These are phyloP conservation scores for Scaptomyza tumidula DNA, from an alignment of 2,888 invertebrate species.

Conservation along the genomic window DNA sequence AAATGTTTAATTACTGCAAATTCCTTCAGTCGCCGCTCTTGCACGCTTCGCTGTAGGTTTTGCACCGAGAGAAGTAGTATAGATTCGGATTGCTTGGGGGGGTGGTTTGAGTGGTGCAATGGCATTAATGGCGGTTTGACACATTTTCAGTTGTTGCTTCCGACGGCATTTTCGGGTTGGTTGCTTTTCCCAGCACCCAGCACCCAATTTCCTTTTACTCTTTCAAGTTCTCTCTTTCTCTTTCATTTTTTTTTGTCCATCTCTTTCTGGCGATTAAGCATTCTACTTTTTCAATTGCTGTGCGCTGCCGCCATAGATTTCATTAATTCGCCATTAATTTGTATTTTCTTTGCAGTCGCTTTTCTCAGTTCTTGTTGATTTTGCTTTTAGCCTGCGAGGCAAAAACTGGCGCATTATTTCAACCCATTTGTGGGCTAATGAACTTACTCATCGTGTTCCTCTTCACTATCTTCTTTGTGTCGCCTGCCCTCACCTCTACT, in stretches of 20 bases:
- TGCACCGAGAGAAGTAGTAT: no score
- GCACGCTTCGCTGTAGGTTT: conserved; percentile 62
- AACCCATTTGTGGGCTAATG: conserved; percentile 79
- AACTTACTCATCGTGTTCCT: conserved; percentile 47
- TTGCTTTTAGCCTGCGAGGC: conserved; percentile 58
- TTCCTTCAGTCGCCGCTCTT: conserved; percentile 67
- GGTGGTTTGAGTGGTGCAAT: conserved; percentile 27
- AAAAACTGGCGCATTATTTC: conserved; percentile 72
- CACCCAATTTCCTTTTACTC: conserved; percentile 20
- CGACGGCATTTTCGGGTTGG: conserved; percentile 69
- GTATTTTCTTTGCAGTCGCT: conserved; percentile 75
- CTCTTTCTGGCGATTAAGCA: conserved; percentile 32
- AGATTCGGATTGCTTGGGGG: no score
- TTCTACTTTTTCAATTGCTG: conserved; percentile 21
- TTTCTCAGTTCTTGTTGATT: conserved; percentile 50
- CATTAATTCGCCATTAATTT: conserved; percentile 80
- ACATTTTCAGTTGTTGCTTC: conserved; percentile 72
- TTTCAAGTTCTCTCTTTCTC: neutral
- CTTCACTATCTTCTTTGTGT: conserved; percentile 3
- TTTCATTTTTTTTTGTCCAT: neutral
- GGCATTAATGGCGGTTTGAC: conserved; percentile 66
- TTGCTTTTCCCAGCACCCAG: conserved; percentile 50
- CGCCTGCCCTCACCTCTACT: neutral
- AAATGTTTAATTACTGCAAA: conserved; percentile 80
- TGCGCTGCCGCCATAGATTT: conserved; percentile 62